phyloP scores from a whole-genome alignment of 2,888 invertebrate genomes.

The Andrena marginata region DNA sequence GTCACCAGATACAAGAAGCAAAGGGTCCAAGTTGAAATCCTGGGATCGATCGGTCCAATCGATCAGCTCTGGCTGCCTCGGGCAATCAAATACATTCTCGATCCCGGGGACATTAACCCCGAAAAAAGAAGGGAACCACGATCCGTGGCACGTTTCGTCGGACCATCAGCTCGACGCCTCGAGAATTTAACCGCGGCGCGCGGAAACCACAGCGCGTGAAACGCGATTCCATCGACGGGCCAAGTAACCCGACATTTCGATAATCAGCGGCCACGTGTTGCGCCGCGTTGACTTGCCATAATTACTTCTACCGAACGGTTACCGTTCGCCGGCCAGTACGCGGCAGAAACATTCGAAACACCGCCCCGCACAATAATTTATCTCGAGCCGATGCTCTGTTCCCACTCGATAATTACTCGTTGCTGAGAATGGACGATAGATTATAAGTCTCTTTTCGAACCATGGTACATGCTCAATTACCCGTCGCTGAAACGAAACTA shows the following conservation, averaged over 20 bases:
- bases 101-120: too few relatives aligned
- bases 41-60: too few relatives aligned
- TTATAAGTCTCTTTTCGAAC: neutral
- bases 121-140: neutral
- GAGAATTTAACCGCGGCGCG: conserved; percentile 19
- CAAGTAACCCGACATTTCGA: conserved; percentile 67
- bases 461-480: too few relatives aligned
- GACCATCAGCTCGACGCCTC: neutral
- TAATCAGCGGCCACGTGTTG: conserved; percentile 73
- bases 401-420: conserved; percentile 34
- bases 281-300: conserved; percentile 65
- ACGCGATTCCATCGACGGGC: conserved; percentile 52
- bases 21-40: too few relatives aligned
- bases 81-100: too few relatives aligned
- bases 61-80: too few relatives aligned
- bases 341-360: conserved; percentile 8
- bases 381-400: conserved; percentile 46
- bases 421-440: neutral
- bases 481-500: neutral
- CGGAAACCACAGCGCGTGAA: conserved; percentile 49
- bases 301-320: conserved; percentile 54
- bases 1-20: too few relatives aligned
- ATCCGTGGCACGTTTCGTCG: neutral
- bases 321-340: conserved; percentile 27
- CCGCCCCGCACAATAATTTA: conserved; percentile 51